A percentile compares a stretch with the other conserved stretches of the same genome.
Conservation (phyloP, 1,140 invertebrate genomes). For the Manduca sexta region DNA sequence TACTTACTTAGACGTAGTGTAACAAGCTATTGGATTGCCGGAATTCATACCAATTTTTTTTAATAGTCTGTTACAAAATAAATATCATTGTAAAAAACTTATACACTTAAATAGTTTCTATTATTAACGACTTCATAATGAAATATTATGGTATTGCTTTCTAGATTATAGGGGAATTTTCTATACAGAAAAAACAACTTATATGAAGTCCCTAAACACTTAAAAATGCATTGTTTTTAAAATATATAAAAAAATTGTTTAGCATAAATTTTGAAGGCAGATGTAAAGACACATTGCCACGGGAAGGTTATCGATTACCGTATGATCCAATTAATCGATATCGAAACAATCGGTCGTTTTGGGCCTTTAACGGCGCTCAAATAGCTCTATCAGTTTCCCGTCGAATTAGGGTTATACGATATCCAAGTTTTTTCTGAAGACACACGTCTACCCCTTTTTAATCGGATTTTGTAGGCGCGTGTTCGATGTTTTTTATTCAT, state of each 20-base stretch:
- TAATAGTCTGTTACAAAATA: too few relatives aligned
- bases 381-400: conserved; percentile 65
- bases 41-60: too few relatives aligned
- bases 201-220: too few relatives aligned
- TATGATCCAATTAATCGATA: conserved; percentile 71
- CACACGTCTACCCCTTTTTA: conserved; percentile 66
- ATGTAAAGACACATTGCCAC: conserved; percentile 60
- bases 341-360: conserved; percentile 57
- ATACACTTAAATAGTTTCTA: too few relatives aligned
- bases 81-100: too few relatives aligned
- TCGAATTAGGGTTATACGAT: conserved; percentile 64
- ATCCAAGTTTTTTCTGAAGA: conserved; percentile 49
- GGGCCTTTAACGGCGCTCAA: conserved; percentile 46
- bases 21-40: too few relatives aligned
- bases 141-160: too few relatives aligned
- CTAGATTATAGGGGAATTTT: too few relatives aligned
- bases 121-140: too few relatives aligned
- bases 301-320: conserved; percentile 65
- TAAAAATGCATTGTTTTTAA: too few relatives aligned
- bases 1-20: too few relatives aligned
- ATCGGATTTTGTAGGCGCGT: conserved; percentile 67
- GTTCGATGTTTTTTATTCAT: conserved; percentile 42
- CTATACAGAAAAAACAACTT: too few relatives aligned
- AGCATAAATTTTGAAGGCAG: conserved; percentile 46
- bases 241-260: conserved; percentile 22